Evolutionary conservation across 2,888 invertebrate species (phyloP).

Genomic region (Ashinkailepas kermadecensis): DNA sequence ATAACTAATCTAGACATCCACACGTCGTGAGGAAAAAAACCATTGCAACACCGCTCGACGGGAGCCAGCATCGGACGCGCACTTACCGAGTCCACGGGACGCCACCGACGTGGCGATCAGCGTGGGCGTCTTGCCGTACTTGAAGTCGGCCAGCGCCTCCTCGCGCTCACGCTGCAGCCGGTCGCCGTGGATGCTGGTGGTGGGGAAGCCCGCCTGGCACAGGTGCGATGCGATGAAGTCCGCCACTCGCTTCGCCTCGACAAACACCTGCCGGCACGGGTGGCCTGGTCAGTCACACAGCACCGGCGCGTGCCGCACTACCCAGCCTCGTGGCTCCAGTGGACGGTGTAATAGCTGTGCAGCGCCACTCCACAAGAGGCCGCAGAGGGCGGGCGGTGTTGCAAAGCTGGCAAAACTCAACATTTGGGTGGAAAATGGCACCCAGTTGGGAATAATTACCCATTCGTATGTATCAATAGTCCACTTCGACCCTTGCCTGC

Average conservation of each 20-base stretch:
- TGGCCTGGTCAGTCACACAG: no score
- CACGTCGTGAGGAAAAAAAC: no score
- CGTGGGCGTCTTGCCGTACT: slow-evolving; percentile 62
- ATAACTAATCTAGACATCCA: no score
- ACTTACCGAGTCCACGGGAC: slow-evolving; percentile 71
- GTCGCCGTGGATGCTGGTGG: slow-evolving; percentile 34
- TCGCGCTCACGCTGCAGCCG: slow-evolving; percentile 61
- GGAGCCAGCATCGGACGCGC: not conserved
- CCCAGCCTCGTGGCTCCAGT: no score
- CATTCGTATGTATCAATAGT: no score
- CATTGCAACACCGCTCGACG: no score
- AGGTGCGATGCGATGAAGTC: slow-evolving; percentile 80
- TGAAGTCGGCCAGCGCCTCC: slow-evolving; percentile 68
- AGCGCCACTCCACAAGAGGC: slow-evolving; percentile 30
- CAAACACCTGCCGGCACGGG: slow-evolving; percentile 61
- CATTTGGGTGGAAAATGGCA: no score
- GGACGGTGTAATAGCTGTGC: no score
- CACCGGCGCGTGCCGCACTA: no score
- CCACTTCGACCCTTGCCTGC: no score
- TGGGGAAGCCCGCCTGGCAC: slow-evolving; percentile 60
- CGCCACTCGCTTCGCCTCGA: slow-evolving; percentile 79
- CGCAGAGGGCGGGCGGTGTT: slow-evolving; percentile 18
- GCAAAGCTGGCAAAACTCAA: no score
- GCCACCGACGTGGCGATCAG: slow-evolving; percentile 94
- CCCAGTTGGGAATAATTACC: no score